A percentile compares a stretch with the other conserved stretches of the same genome.
Evolutionary conservation across 2,113 vertebrate species (phyloP).

Genomic region (Apteryx owenii): DNA sequence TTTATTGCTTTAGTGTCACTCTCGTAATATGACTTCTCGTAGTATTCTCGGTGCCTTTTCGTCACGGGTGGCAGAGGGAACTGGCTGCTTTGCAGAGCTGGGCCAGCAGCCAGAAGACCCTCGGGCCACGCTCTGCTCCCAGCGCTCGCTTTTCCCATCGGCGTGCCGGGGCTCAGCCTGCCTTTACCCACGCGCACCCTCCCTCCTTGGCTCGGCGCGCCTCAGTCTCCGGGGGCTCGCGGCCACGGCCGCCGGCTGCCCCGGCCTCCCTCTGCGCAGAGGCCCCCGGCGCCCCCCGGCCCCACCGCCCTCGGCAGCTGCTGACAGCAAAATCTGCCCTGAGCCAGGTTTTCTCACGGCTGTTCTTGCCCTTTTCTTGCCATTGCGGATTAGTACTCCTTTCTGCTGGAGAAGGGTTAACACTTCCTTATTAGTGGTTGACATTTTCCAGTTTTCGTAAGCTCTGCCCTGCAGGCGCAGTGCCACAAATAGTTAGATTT

Average conservation of each 20-base stretch:
- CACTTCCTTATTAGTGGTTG: fast-evolving
- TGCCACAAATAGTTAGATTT: neutral
- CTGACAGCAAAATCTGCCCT: neutral
- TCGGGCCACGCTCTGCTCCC: neutral
- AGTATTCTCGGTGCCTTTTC: neutral
- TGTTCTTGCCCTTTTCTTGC: neutral
- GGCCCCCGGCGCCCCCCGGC: too few relatives aligned
- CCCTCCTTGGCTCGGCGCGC: neutral
- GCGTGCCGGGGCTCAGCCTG: fast-evolving
- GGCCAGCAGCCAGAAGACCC: neutral
- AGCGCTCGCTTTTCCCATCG: neutral
- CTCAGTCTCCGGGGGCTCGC: too few relatives aligned
- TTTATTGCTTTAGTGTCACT: neutral
- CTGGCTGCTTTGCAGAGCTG: fast-evolving
- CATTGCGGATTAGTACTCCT: neutral
- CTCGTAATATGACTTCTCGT: too few relatives aligned
- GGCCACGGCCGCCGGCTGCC: too few relatives aligned
- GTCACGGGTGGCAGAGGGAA: neutral
- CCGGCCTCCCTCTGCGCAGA: too few relatives aligned
- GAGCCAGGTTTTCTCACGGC: neutral
- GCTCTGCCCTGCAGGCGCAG: neutral
- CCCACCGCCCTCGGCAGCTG: too few relatives aligned
- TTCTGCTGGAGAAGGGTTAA: neutral
- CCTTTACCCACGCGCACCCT: neutral
- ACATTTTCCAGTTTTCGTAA: neutral